These are phyloP conservation scores for Sinodicranocentrus sp. DNA, from an alignment of 2,888 invertebrate species.

Conservation along the genomic window DNA sequence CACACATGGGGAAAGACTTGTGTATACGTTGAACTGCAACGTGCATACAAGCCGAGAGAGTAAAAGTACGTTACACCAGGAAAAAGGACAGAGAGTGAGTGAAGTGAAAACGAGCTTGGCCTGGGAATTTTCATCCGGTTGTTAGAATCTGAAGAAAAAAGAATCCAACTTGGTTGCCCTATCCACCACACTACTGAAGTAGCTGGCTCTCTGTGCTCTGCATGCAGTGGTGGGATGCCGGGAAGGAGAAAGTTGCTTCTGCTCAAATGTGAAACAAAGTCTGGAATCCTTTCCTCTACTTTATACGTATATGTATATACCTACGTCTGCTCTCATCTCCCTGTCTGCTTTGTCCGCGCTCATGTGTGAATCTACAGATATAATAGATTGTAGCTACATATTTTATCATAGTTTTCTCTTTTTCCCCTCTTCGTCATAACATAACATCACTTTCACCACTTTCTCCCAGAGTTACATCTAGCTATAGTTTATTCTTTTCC, in stretches of 20 bases:
- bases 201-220: slow-evolving; percentile 1
- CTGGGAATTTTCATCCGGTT: slow-evolving; percentile 56
- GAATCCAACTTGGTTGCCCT: too few species aligned
- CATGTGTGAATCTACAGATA: slow-evolving; percentile 17
- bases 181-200: background rate
- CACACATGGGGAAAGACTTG: slow-evolving; percentile 7
- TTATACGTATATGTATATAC: background rate
- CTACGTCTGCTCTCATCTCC: too few species aligned
- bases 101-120: slow-evolving; percentile 47
- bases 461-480: slow-evolving; percentile 16
- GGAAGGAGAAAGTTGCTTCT: background rate
- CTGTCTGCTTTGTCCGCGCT: background rate
- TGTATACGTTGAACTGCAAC: background rate
- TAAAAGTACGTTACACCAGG: slow-evolving; percentile 30
- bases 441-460: slow-evolving; percentile 56
- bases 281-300: background rate
- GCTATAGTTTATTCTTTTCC: background rate
- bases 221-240: too few species aligned
- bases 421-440: slow-evolving; percentile 27
- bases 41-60: background rate
- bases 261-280: slow-evolving; percentile 2
- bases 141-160: slow-evolving; percentile 34
- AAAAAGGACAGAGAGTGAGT: slow-evolving; percentile 55
- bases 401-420: slow-evolving; percentile 18
- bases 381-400: slow-evolving; percentile 3